Percentiles rank a stretch among this genome's conserved stretches.
Conservation (phyloP, 2,113 vertebrate genomes). For the Danio rerio region DNA sequence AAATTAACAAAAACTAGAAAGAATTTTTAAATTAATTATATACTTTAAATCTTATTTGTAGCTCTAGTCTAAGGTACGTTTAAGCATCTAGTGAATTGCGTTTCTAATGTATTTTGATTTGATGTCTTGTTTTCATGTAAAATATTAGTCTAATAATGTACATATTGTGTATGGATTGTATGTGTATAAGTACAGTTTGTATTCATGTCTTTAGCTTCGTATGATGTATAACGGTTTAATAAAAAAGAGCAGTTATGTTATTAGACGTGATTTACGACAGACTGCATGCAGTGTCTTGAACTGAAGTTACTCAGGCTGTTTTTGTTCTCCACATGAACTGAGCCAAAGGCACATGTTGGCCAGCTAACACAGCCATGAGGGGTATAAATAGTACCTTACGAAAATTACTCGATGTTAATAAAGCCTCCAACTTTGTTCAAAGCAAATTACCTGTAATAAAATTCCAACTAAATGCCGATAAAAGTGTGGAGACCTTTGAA, state of each 20-base stretch:
- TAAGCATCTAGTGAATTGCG: no score
- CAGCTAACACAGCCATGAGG: conserved; percentile 16
- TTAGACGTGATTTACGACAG: not conserved
- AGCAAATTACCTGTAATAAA: conserved; percentile 6
- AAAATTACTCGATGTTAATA: not conserved
- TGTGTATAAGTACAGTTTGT: not conserved
- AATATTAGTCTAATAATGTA: not conserved
- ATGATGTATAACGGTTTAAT: not conserved
- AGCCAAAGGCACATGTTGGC: conserved; percentile 36
- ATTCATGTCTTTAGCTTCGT: no score
- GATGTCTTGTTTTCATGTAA: no score
- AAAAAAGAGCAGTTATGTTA: no score
- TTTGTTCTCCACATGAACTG: conserved; percentile 29
- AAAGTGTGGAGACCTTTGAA: not conserved
- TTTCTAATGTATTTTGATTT: no score
- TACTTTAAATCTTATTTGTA: no score
- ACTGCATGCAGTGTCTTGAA: not conserved
- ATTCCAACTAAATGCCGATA: conserved; percentile 5
- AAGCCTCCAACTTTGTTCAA: conserved; percentile 6
- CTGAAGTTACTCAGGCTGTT: conserved; percentile 15
- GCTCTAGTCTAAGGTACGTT: no score
- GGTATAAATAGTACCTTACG: not conserved
- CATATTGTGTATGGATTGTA: not conserved
- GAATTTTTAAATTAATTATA: no score
- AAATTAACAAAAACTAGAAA: no score